A percentile compares a stretch with the other conserved stretches of the same genome.
phyloP scores from a whole-genome alignment of 2,888 invertebrate species.

The Lasioglossum lativentre region DNA sequence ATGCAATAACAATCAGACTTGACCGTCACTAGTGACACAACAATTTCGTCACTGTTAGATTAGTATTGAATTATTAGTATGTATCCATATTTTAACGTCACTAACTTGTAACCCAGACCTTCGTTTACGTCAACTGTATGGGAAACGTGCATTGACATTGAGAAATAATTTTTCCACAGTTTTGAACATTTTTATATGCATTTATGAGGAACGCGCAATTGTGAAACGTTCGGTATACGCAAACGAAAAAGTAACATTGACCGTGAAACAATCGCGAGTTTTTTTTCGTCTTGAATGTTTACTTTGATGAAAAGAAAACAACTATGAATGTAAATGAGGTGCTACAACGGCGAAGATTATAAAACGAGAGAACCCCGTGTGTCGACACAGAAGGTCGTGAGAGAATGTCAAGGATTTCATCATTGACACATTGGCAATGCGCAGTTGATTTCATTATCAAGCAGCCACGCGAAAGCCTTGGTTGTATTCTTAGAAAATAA shows the following conservation, averaged over 20 bases:
- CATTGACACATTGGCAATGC: constrained; percentile 34
- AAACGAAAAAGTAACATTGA: neutral
- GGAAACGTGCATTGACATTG: too few species aligned
- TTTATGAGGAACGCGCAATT: neutral
- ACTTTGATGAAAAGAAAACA: neutral
- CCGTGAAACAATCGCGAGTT: neutral
- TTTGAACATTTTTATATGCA: too few species aligned
- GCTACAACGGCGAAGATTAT: constrained; percentile 35
- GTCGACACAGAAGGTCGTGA: constrained; percentile 34
- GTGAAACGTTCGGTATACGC: neutral
- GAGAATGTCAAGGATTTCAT: constrained; percentile 68
- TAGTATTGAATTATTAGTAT: neutral
- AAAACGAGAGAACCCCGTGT: constrained; percentile 27
- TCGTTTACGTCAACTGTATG: neutral
- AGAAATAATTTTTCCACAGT: too few species aligned
- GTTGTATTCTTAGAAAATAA: constrained; percentile 30
- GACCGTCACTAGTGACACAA: neutral
- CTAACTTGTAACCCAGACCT: neutral
- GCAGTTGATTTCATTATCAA: constrained; percentile 42
- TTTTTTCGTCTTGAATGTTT: neutral
- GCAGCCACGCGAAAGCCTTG: constrained; percentile 31
- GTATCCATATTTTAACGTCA: neutral
- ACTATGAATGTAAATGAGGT: neutral
- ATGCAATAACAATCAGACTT: neutral
- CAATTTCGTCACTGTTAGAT: neutral